A percentile compares a stretch with the other conserved stretches of the same genome.
Conservation (phyloP, 2,113 vertebrate genomes). For the Nothocercus nigrocapillus region DNA sequence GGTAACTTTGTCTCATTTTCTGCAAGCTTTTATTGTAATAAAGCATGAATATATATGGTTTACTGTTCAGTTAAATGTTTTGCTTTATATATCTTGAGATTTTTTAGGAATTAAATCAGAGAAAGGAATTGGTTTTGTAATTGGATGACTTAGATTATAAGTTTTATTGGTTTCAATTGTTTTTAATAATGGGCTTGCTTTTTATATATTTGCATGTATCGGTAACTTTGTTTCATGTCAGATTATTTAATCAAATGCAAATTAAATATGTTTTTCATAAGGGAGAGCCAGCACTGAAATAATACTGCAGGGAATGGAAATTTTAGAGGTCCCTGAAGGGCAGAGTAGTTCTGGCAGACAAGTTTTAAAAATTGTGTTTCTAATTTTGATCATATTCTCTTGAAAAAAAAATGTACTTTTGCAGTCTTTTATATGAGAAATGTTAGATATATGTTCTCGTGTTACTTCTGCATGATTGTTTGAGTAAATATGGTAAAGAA, state of each 20-base stretch:
- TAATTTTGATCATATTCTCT: not conserved
- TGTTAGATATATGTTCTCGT: not conserved
- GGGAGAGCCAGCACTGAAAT: not conserved
- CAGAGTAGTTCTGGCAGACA: not conserved
- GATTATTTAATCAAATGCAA: not conserved
- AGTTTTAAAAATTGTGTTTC: not conserved
- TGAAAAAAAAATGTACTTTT: not conserved
- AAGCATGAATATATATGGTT: not conserved
- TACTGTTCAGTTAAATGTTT: not conserved
- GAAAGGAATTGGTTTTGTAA: not conserved
- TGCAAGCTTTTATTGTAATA: not conserved
- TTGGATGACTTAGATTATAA: not conserved
- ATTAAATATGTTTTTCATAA: not conserved
- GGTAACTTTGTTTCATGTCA: not conserved
- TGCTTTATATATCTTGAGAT: rapidly evolving
- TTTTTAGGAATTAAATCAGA: not conserved
- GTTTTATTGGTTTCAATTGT: not conserved
- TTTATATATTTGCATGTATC: not conserved
- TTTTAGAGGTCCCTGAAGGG: not conserved
- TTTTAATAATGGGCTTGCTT: not conserved
- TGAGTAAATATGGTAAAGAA: not conserved
- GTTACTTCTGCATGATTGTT: not conserved
- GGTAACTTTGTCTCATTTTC: constrained; percentile 69
- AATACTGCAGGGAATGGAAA: not conserved
- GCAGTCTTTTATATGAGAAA: not conserved